phyloP scores from a whole-genome alignment of 2,113 vertebrate genomes.

The Pygoscelis adeliae region DNA sequence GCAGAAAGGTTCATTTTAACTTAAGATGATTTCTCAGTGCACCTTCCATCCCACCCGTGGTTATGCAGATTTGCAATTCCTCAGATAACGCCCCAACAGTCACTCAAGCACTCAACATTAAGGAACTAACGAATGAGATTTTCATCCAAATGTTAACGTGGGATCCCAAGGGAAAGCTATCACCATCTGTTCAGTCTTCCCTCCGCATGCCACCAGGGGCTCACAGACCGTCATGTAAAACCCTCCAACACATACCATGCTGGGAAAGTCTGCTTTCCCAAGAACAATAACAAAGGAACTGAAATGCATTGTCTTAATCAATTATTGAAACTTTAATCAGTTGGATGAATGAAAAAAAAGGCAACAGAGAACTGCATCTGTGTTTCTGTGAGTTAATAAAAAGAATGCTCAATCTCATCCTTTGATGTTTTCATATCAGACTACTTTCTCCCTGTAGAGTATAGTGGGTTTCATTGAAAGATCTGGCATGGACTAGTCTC shows the following conservation, averaged over 20 bases:
- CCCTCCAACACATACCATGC: neutral
- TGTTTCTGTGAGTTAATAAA: neutral
- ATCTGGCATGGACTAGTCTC: neutral
- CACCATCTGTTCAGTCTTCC: neutral
- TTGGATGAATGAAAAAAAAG: neutral
- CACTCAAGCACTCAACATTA: neutral
- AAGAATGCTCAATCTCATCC: neutral
- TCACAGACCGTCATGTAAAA: rapidly evolving
- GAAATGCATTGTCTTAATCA: neutral
- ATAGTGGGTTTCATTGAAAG: neutral
- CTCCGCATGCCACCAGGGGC: rapidly evolving
- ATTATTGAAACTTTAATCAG: neutral
- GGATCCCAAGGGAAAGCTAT: neutral
- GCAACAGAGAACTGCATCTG: neutral
- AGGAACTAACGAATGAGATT: neutral
- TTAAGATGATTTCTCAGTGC: neutral
- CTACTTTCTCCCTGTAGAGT: neutral
- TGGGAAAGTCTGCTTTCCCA: neutral
- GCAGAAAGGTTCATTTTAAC: neutral
- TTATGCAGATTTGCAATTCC: neutral
- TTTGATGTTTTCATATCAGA: neutral
- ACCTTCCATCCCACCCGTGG: neutral
- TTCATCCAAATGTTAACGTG: neutral
- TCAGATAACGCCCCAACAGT: rapidly evolving
- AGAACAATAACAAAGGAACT: neutral